Evolutionary conservation across 2,113 vertebrate genomes (phyloP).

Genomic region (Petrocephalus microphthalmus): DNA sequence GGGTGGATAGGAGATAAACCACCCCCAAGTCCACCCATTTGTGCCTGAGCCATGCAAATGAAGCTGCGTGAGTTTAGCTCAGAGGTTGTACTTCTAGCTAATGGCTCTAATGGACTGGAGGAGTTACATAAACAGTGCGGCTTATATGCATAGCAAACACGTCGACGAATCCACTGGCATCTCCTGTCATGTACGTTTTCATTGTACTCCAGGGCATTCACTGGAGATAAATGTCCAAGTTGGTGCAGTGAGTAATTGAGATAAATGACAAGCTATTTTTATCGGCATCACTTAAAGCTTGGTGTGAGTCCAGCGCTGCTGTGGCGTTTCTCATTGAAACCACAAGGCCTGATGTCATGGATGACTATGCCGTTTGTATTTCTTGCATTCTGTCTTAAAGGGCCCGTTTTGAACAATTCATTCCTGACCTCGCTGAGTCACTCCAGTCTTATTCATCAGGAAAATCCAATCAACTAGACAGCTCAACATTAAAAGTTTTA

Average conservation of each 20-base stretch:
- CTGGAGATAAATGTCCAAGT: neutral
- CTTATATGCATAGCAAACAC: neutral
- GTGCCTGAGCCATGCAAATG: conserved; percentile 3
- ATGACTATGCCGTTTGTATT: neutral
- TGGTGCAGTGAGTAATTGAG: conserved; percentile 4
- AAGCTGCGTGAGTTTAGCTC: neutral
- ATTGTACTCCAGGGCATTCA: neutral
- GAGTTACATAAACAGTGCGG: neutral
- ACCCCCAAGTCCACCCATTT: neutral
- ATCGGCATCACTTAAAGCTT: neutral
- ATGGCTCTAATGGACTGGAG: conserved; percentile 16
- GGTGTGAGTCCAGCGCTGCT: neutral
- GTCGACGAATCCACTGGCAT: neutral
- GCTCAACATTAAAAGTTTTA: neutral
- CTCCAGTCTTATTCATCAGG: neutral
- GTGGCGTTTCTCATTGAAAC: neutral
- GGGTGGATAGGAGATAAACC: conserved; percentile 13
- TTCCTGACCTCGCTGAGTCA: conserved; percentile 12
- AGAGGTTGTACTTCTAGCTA: neutral
- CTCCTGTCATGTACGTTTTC: conserved; percentile 3
- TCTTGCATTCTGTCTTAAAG: neutral
- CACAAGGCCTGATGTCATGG: neutral
- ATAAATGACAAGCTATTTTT: conserved; percentile 16
- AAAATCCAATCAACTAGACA: neutral
- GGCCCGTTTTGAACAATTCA: conserved; percentile 3